Base-by-base conservation (phyloP, 2,113 vertebrate species). In the Phyllopteryx taeniolatus region DNA sequence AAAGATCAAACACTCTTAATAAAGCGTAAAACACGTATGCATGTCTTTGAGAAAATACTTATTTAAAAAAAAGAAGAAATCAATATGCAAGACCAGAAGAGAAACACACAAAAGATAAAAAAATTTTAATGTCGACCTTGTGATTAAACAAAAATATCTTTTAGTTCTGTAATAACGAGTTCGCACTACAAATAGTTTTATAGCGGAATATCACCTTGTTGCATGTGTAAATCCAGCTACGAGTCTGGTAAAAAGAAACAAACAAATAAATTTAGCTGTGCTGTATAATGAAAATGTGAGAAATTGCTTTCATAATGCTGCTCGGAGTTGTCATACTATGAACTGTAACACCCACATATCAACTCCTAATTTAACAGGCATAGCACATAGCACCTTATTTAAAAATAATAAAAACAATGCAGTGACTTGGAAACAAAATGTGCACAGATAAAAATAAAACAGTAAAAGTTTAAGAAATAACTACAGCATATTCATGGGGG, bases 341-440 rank as follows among this genome's bases (percentile, higher is more conserved):
- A 75, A 81, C 67, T 17, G 27, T 49, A 60, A 72, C 74, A 54
- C 46, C 74, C 31, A 51, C 43, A 71, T 61, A 81, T 43, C 47
- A 43, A 70, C 67, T 56, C 60, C 35, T 51, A 69, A 72, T 75
- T 75, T 10, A 75, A 78, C 76, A 79, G 67, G 83, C 79, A 85
- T 85, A 80, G 85, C 84, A 87, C 84, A 83, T 83, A 87, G 86
- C 88, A 91, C 90, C 83, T 89, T 87, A 81, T 80, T 81, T 70
- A 80, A 79, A 80, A 14, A 47, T 14, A 46, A 43, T 5, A 39
- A 44, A 44, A 62, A 63, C 8, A 39, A 62, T 5, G 10, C 9
- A 59, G 43, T 72, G 42, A 74, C 85, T 27, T 59, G 56, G 22
- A 62, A 62, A 39, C 5, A 19, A 46, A 83, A 70, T 31, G 75